These are phyloP conservation scores for Heliothis subflexa DNA, from an alignment of 1,140 invertebrate species.

Conservation along the genomic window DNA sequence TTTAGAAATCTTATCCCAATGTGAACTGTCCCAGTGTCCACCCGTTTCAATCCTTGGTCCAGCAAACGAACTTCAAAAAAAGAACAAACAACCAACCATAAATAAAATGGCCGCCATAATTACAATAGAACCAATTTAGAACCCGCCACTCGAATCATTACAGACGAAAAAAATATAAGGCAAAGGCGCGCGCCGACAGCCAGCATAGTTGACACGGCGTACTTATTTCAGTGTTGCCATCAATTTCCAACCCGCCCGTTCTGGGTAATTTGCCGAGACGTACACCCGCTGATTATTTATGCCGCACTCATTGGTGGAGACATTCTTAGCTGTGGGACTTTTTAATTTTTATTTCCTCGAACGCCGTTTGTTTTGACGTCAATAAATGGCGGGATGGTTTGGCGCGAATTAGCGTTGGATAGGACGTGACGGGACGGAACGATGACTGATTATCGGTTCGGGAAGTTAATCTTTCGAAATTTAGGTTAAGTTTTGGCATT, in stretches of 20 bases:
- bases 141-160: conserved; percentile 47
- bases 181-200: conserved; percentile 45
- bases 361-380: conserved; percentile 47
- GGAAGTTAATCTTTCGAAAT: conserved; percentile 10
- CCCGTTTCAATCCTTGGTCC: conserved; percentile 1
- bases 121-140: conserved; percentile 48
- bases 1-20: too few species aligned
- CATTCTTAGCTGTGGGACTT: conserved; percentile 48
- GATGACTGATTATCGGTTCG: conserved; percentile 23
- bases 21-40: background rate
- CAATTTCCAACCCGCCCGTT: conserved; percentile 66
- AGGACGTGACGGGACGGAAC: conserved; percentile 21
- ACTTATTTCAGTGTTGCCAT: conserved; percentile 63
- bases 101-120: conserved; percentile 40
- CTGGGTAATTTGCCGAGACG: conserved; percentile 71
- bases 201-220: conserved; percentile 47
- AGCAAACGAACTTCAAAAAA: conserved; percentile 9
- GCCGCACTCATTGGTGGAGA: conserved; percentile 53
- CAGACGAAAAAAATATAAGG: conserved; percentile 44
- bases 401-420: conserved; percentile 20
- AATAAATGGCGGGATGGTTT: conserved; percentile 45
- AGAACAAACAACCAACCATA: conserved; percentile 18
- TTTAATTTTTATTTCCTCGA: conserved; percentile 47
- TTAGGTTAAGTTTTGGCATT: background rate
- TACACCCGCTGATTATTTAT: conserved; percentile 62